These are phyloP conservation scores for Bombyx huttoni DNA, from an alignment of 2,888 invertebrate genomes.

Conservation along the genomic window DNA sequence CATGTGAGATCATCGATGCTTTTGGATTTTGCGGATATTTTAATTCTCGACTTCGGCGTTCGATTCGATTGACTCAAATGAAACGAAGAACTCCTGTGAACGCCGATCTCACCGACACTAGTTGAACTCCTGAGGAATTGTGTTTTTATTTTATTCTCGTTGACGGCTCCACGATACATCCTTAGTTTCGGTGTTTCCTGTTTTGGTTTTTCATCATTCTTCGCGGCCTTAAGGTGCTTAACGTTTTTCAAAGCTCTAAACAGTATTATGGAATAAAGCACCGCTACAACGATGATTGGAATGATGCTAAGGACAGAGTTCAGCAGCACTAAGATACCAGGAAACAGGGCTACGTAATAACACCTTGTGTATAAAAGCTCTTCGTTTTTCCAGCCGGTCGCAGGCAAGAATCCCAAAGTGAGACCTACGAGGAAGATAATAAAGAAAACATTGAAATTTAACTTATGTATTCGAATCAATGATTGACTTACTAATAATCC, in stretches of 20 bases:
- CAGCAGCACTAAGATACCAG: slow-evolving; percentile 65
- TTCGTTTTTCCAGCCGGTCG: slow-evolving; percentile 67
- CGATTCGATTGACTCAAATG: slow-evolving; percentile 15
- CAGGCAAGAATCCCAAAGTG: slow-evolving; percentile 72
- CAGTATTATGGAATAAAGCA: slow-evolving; percentile 73
- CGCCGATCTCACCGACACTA: slow-evolving; percentile 10
- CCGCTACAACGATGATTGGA: slow-evolving; percentile 51
- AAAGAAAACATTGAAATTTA: background rate
- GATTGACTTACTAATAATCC: slow-evolving; percentile 67
- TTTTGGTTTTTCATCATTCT: slow-evolving; percentile 23
- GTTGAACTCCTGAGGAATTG: slow-evolving; percentile 18
- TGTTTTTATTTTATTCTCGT: slow-evolving; percentile 10
- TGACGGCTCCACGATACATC: slow-evolving; percentile 36
- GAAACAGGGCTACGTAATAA: slow-evolving; percentile 72
- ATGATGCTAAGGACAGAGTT: slow-evolving; percentile 69
- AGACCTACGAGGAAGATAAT: slow-evolving; percentile 45
- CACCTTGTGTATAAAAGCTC: slow-evolving; percentile 44
- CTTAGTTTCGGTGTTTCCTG: slow-evolving; percentile 32
- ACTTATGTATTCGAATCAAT: background rate
- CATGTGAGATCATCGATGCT: too few relatives aligned
- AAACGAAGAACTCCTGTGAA: slow-evolving; percentile 45
- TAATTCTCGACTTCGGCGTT: slow-evolving; percentile 6
- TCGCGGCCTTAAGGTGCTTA: slow-evolving; percentile 29
- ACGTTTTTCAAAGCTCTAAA: slow-evolving; percentile 68
- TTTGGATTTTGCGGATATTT: slow-evolving; percentile 25